These are phyloP conservation scores for Aphyosemion australe DNA, from an alignment of 2,113 vertebrate genomes.

Conservation along the genomic window DNA sequence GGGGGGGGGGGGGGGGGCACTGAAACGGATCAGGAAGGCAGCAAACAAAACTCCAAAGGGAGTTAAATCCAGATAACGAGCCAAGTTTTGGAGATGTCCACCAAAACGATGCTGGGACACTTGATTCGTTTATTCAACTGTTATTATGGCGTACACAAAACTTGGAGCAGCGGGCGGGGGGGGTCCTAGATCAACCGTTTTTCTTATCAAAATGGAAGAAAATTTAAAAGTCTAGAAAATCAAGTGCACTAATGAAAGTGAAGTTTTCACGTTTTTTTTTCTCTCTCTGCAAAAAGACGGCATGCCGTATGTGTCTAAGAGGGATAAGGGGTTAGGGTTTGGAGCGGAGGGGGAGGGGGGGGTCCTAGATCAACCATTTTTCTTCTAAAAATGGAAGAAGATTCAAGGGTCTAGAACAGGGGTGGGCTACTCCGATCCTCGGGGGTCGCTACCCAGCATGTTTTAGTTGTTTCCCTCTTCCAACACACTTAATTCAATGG, in stretches of 20 bases:
- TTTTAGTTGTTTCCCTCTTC: too few species aligned
- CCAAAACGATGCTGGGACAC: slow-evolving; percentile 18
- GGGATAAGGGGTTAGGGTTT: too few species aligned
- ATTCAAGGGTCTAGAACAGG: slow-evolving; percentile 27
- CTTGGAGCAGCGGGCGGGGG: neutral
- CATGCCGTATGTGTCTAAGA: too few species aligned
- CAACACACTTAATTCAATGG: too few species aligned
- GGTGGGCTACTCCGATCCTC: too few species aligned
- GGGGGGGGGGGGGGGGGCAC: slow-evolving; percentile 31
- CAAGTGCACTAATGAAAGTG: slow-evolving; percentile 56
- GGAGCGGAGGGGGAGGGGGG: neutral
- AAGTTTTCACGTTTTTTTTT: slow-evolving; percentile 22
- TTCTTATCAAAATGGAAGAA: slow-evolving; percentile 9
- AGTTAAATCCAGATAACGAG: slow-evolving; percentile 32
- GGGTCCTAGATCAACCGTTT: slow-evolving; percentile 22
- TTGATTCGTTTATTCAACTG: slow-evolving; percentile 10
- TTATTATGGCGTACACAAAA: slow-evolving; percentile 6
- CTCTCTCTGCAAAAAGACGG: slow-evolving; percentile 38
- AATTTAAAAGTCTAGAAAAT: slow-evolving; percentile 32
- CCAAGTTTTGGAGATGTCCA: slow-evolving; percentile 1
- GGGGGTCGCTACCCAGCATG: too few species aligned
- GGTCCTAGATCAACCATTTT: slow-evolving; percentile 22
- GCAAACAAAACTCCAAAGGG: slow-evolving; percentile 40
- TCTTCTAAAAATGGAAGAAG: slow-evolving; percentile 12
- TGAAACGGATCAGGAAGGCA: slow-evolving; percentile 43